A percentile compares a stretch with the other conserved stretches of the same genome.
These are phyloP conservation scores for Ageneiosus marmoratus DNA, from an alignment of 2,113 vertebrate genomes.

Conservation along the genomic window DNA sequence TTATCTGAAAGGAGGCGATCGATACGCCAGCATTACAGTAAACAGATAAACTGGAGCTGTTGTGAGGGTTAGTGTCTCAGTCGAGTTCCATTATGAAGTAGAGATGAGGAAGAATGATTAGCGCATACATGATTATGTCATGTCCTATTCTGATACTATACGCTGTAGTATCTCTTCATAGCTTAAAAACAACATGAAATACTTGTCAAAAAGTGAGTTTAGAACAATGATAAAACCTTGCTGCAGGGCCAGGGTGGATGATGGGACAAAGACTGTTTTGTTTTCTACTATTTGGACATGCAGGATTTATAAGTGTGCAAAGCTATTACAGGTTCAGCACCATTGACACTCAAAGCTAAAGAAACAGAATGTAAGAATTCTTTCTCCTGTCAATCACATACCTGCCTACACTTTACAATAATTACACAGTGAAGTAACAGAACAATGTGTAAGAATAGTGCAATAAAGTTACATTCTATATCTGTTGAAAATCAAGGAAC, in stretches of 20 bases:
- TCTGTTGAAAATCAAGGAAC: no score
- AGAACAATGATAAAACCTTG: not conserved
- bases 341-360: slow-evolving; percentile 18
- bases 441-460: no score
- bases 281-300: slow-evolving; percentile 15
- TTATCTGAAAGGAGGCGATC: slow-evolving; percentile 76
- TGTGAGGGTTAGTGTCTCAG: slow-evolving; percentile 61
- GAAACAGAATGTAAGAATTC: not conserved
- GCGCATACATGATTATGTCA: slow-evolving; percentile 39
- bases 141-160: slow-evolving; percentile 25
- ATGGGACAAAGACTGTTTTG: slow-evolving; percentile 14
- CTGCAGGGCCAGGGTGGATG: not conserved
- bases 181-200: not conserved
- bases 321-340: slow-evolving; percentile 52
- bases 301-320: slow-evolving; percentile 40
- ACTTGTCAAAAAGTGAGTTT: not conserved
- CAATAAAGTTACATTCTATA: no score
- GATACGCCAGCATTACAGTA: slow-evolving; percentile 74
- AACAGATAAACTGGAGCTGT: slow-evolving; percentile 75
- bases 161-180: slow-evolving; percentile 12
- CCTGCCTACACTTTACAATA: not conserved
- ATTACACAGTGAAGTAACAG: no score
- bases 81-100: slow-evolving; percentile 68
- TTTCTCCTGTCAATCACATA: not conserved
- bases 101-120: slow-evolving; percentile 72